phyloP scores from a whole-genome alignment of 2,113 vertebrate genomes.

The Pelusios castaneus region DNA sequence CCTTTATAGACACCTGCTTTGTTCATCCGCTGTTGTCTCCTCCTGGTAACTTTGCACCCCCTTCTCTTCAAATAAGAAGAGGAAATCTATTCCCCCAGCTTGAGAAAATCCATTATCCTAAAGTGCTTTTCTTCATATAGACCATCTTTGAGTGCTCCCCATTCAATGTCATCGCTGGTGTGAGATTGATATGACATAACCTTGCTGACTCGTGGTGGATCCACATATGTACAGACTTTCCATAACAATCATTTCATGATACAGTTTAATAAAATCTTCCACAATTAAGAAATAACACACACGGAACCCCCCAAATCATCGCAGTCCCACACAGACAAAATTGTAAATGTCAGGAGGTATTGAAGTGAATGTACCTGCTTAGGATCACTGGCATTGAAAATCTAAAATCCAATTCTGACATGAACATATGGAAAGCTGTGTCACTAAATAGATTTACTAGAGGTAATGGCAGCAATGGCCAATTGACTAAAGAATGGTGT shows the following conservation, averaged over 20 bases:
- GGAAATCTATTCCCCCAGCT: neutral
- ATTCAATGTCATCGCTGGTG: neutral
- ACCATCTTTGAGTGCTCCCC: neutral
- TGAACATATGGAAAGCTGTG: neutral
- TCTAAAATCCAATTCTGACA: neutral
- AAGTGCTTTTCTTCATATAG: neutral
- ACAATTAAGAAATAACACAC: neutral
- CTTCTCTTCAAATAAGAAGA: neutral
- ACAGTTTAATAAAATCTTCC: neutral
- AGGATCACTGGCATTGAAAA: neutral
- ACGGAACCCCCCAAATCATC: neutral
- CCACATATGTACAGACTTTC: neutral
- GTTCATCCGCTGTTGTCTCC: neutral
- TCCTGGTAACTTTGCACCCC: neutral
- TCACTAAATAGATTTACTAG: neutral
- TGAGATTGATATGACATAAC: neutral
- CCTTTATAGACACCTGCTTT: neutral
- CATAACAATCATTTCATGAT: neutral
- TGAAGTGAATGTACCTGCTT: neutral
- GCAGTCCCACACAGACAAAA: neutral
- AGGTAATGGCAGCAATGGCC: neutral
- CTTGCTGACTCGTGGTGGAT: neutral
- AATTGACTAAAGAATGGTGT: neutral
- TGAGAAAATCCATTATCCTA: neutral
- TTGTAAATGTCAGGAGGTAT: neutral